These are phyloP conservation scores for Onychomys torridus DNA, from an alignment of 2,797 vertebrate genomes.

Conservation along the genomic window DNA sequence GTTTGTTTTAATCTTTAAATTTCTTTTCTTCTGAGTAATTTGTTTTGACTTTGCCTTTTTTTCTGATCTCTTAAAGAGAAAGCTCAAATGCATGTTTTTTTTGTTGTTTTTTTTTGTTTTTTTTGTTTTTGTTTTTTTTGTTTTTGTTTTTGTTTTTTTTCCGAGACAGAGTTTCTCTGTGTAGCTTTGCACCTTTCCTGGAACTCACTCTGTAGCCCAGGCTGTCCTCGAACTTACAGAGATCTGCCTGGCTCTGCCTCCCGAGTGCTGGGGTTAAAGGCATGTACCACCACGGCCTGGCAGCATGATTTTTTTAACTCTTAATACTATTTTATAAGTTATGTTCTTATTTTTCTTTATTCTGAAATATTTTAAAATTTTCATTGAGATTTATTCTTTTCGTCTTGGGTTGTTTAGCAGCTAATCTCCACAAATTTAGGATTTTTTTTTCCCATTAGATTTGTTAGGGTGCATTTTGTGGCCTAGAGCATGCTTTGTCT, in stretches of 20 bases:
- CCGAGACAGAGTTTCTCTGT: no score
- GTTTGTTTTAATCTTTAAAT: neutral
- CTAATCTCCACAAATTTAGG: neutral
- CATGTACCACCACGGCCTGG: no score
- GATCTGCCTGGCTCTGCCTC: no score
- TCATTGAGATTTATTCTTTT: neutral
- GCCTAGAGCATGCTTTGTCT: neutral
- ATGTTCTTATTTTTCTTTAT: neutral
- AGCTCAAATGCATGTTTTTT: no score
- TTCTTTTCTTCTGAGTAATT: neutral
- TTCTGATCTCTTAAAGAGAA: neutral
- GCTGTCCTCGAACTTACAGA: no score
- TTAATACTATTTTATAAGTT: neutral
- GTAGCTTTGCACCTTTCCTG: no score
- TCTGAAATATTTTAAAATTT: neutral
- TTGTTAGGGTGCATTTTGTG: neutral
- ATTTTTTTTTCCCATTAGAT: neutral
- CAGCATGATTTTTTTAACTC: neutral
- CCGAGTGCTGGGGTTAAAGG: no score
- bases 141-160: no score
- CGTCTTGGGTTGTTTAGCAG: neutral
- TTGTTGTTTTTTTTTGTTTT: accelerated
- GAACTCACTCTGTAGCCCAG: no score
- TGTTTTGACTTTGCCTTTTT: neutral
- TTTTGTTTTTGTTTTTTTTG: accelerated